Base-by-base conservation (phyloP, 2,888 invertebrate species). In the Thymelicus sylvestris region DNA sequence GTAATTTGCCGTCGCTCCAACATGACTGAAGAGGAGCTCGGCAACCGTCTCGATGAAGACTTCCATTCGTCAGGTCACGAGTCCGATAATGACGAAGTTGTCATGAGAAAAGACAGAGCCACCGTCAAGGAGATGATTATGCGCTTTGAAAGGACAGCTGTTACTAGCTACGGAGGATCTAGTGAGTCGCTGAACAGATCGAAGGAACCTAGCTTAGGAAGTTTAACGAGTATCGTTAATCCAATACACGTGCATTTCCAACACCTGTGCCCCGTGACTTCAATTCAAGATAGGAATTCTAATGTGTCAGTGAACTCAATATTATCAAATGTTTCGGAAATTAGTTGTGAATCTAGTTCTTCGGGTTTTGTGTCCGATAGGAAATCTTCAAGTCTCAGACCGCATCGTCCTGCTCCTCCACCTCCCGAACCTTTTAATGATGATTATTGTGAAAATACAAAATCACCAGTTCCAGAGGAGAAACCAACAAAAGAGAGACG, bases 271-370 rank as follows among this genome's bases (percentile, higher is more conserved):
- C 91, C 93, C 80, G 88, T 86, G 78, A 83, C 83, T 66, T 87
- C 81, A 81, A 84, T 89, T 75, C 91, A 88, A 81, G 90, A 92
- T 76, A 87, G 93, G 75, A 88, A 92, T 82, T 94, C 94, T 15
- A 92, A 90, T 76, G 86, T 92, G 73, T 94, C 94, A 75, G 92
- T 94, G 79, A 94, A 94, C 85, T 94, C 94, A 2, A 88, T 92
- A 79, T 81, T 94, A 77, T 94, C 94, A 7, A 92, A 92, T 76
- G 86, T 89, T 72, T 93, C 94, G 19, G 92, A 92, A 82, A 84
- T 87, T 72, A 93, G 93, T 80, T 90, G 82, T 79, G 92, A 90
- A 80, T 93, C 93, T n/a, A 88, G 88, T 83, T 92, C 93, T n/a
- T 93, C 93, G 12, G 93, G 93, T 74, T 93, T 93, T 79, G 83